Evolutionary conservation across 2,113 vertebrate species (phyloP).

Genomic region (Nyctibius bracteatus): DNA sequence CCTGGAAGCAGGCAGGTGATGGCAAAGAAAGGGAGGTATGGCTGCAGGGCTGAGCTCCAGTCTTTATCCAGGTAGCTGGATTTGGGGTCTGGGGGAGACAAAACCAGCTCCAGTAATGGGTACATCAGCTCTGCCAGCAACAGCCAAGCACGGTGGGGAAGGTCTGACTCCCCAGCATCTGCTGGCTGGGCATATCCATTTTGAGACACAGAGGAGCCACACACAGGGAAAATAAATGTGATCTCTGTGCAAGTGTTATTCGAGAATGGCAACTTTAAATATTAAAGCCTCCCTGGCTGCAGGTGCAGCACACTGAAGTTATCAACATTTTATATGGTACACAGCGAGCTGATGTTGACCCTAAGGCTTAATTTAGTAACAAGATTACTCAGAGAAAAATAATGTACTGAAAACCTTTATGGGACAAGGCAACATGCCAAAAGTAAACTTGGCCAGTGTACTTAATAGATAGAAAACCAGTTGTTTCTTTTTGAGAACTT

Average conservation of each 20-base stretch:
- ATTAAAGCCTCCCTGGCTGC: background rate
- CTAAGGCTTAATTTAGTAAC: slow-evolving; percentile 33
- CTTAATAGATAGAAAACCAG: slow-evolving; percentile 33
- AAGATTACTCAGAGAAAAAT: slow-evolving; percentile 45
- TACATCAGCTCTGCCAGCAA: background rate
- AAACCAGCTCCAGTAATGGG: background rate
- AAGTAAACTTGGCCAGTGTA: slow-evolving; percentile 35
- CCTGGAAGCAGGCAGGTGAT: background rate
- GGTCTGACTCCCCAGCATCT: too few species aligned
- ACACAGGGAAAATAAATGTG: background rate
- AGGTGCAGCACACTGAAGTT: background rate
- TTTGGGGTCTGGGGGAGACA: background rate
- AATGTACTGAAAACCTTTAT: slow-evolving; percentile 24
- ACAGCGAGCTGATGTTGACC: background rate
- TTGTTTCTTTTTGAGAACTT: slow-evolving; percentile 54
- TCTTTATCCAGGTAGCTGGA: background rate
- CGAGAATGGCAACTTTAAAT: background rate
- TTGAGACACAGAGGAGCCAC: background rate
- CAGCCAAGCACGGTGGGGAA: background rate
- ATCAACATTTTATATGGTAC: background rate
- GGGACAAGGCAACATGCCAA: slow-evolving; percentile 1
- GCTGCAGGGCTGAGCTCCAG: background rate
- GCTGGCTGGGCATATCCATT: background rate
- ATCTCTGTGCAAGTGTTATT: background rate
- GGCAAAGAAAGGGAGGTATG: background rate